Conservation (phyloP, 2,797 vertebrate genomes). For the Esox lucius region DNA sequence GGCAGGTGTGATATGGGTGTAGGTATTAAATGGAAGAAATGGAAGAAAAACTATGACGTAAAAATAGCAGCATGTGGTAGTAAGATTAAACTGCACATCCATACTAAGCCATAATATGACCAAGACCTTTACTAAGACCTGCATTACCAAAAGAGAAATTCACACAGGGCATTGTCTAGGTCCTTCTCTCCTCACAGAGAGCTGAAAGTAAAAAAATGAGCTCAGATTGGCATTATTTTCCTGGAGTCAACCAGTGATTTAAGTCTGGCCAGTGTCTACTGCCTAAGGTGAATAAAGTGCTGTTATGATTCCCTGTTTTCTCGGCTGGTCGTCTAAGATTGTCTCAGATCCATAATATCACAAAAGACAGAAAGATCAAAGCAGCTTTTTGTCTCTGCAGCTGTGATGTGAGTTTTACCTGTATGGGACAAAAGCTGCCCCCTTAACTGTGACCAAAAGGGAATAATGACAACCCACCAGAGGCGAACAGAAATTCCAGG, state of each 20-base stretch:
- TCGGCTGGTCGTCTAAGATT: slow-evolving; percentile 68
- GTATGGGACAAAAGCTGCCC: slow-evolving; percentile 61
- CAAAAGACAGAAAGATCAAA: slow-evolving; percentile 67
- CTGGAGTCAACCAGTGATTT: slow-evolving; percentile 57
- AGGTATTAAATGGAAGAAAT: slow-evolving; percentile 40
- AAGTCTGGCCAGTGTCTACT: slow-evolving; percentile 54
- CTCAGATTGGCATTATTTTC: slow-evolving; percentile 67
- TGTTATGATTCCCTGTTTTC: slow-evolving; percentile 55
- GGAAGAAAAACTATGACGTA: slow-evolving; percentile 48
- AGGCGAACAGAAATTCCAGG: slow-evolving; percentile 66
- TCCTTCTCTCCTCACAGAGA: slow-evolving; percentile 31
- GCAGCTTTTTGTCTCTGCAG: slow-evolving; percentile 62
- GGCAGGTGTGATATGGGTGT: not conserved
- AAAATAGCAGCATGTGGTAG: slow-evolving; percentile 66
- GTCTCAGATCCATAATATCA: slow-evolving; percentile 39
- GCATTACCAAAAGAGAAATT: slow-evolving; percentile 60
- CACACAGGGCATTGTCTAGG: slow-evolving; percentile 61
- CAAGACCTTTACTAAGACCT: slow-evolving; percentile 50
- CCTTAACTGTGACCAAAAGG: slow-evolving; percentile 71
- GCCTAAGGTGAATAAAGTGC: slow-evolving; percentile 71
- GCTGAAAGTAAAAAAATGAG: slow-evolving; percentile 55
- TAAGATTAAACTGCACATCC: slow-evolving; percentile 68
- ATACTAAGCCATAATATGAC: slow-evolving; percentile 42
- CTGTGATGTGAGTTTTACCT: slow-evolving; percentile 69
- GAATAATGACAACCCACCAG: slow-evolving; percentile 58